Evolutionary conservation across 2,888 invertebrate genomes (phyloP), one percentile per base, ranked within the genome.

Genomic region (Branchipolynoe longqiensis): DNA sequence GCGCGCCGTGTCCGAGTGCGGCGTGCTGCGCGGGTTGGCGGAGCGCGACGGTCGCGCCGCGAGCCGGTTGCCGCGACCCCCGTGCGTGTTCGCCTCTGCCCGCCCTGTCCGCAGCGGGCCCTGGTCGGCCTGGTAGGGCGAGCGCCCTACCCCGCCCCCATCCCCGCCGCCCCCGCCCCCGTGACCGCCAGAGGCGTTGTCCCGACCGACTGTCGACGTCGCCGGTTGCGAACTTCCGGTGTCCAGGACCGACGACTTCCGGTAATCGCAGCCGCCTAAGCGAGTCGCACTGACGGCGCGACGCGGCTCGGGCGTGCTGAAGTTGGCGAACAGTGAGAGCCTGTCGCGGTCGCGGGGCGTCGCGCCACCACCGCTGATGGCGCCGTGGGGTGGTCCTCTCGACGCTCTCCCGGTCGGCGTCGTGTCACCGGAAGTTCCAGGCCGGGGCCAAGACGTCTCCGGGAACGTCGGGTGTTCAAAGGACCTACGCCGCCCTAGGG

Each of bases 401-500:
- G 36, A 33, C 58, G 58, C 14, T 33, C 69, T 33, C 0, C 69
- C 69, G 58, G 22, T 4, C n/a, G 58, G 25, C 58, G 4, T n/a
- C 18, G 33, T 38, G 69, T 69, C 62, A n/a, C n/a, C n/a, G n/a
- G n/a, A n/a, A n/a, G n/a, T n/a, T n/a, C n/a, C n/a, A n/a, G n/a
- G n/a, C n/a, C 48, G 48, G 48, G 8, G 48, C 48, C 48, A 12
- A 12, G 8, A 12, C 48, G 69, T 33, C n/a, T 69, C 69, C 69
- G 69, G 69, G 12, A 38, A 69, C 18, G 36, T 25, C 69, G 69
- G 69, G 36, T 33, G n/a, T n/a, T 69, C 69, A 38, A 69, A 69
- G 69, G 69, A 69, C n/a, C 36, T 33, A 14, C 69, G 69, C 1
- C 69, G 69, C 22, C 25, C 38, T 18, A 69, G 69, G 38, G 36